Conservation (phyloP, 1,140 invertebrate species). For the Nymphalis io region DNA sequence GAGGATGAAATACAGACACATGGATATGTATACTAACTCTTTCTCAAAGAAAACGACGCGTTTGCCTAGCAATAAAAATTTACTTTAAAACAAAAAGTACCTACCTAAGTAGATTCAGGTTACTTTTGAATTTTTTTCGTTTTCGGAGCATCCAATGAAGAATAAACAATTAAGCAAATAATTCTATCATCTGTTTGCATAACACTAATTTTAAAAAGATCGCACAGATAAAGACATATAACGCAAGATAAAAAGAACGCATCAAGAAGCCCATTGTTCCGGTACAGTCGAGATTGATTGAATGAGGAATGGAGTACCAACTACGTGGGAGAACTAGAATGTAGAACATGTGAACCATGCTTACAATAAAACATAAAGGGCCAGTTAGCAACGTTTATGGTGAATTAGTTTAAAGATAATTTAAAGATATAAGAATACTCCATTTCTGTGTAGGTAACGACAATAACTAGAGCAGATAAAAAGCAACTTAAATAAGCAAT, state of each 20-base stretch:
- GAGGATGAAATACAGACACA: no score
- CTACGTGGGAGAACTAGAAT: slow-evolving; percentile 63
- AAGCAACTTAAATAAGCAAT: no score
- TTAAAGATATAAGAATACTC: slow-evolving; percentile 17
- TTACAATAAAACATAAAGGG: slow-evolving; percentile 23
- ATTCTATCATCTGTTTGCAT: background rate
- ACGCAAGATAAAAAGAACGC: slow-evolving; percentile 48
- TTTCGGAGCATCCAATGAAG: no score
- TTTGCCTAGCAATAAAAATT: no score
- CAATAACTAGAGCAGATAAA: no score
- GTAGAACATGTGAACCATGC: slow-evolving; percentile 64
- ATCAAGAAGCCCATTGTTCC: slow-evolving; percentile 55
- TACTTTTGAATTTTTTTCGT: no score
- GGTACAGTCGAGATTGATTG: slow-evolving; percentile 56
- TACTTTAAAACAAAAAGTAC: no score
- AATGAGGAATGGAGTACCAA: slow-evolving; percentile 44
- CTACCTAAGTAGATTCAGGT: no score
- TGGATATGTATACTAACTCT: no score
- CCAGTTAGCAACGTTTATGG: slow-evolving; percentile 27
- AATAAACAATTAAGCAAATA: no score
- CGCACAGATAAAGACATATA: slow-evolving; percentile 38
- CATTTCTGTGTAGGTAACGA: background rate
- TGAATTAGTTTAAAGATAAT: slow-evolving; percentile 26
- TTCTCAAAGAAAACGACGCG: no score
- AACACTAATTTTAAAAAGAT: background rate